These are phyloP conservation scores for Orthonevra nobilis DNA, from an alignment of 2,888 invertebrate genomes.

Conservation along the genomic window DNA sequence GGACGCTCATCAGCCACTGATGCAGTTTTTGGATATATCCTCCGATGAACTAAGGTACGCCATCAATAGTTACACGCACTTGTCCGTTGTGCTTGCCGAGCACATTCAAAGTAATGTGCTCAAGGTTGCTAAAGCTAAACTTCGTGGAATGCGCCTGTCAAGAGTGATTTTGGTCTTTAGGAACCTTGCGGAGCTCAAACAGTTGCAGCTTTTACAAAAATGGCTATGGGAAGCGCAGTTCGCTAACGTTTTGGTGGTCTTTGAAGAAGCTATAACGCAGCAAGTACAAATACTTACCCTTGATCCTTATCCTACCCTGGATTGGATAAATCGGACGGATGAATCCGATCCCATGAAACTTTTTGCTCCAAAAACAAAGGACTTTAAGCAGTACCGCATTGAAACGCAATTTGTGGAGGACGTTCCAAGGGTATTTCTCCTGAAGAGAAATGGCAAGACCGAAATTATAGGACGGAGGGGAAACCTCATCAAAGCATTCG, in stretches of 20 bases:
- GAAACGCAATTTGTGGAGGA: constrained; percentile 35
- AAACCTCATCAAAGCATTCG: constrained; percentile 36
- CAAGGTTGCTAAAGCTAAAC: not conserved
- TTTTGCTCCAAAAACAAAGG: not conserved
- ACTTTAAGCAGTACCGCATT: constrained; percentile 22
- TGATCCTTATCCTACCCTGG: constrained; percentile 21
- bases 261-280: constrained; percentile 3
- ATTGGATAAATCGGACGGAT: constrained; percentile 35
- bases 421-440: constrained; percentile 24
- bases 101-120: constrained; percentile 22
- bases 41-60: not conserved
- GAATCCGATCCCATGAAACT: constrained; percentile 12
- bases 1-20: constrained; percentile 19
- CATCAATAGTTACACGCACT: not conserved
- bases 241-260: constrained; percentile 13
- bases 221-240: constrained; percentile 50
- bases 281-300: constrained; percentile 36
- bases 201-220: constrained; percentile 6
- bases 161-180: constrained; percentile 29
- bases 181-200: constrained; percentile 7
- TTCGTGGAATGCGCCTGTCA: constrained; percentile 43
- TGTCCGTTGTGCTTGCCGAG: constrained; percentile 37
- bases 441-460: not conserved
- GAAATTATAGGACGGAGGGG: constrained; percentile 37
- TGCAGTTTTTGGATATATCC: constrained; percentile 8